phyloP scores from a whole-genome alignment of 2,113 vertebrate species.

The Corythornis cristatus region DNA sequence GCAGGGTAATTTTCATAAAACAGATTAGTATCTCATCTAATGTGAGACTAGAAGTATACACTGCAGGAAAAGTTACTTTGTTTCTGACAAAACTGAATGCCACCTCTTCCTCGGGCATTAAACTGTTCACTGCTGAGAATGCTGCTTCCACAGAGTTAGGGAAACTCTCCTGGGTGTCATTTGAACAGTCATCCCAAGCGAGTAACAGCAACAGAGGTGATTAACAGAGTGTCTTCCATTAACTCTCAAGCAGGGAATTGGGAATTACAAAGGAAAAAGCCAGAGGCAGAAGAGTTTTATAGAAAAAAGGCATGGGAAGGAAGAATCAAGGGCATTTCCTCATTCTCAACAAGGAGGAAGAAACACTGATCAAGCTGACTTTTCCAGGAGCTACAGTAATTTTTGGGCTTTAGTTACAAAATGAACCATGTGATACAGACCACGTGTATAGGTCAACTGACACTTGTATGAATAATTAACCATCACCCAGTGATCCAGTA shows the following conservation, averaged over 20 bases:
- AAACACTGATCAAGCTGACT: neutral
- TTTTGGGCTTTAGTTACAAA: constrained; percentile 22
- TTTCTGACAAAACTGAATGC: neutral
- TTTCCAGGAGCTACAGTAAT: neutral
- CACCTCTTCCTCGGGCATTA: neutral
- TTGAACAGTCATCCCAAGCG: neutral
- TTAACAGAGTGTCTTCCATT: neutral
- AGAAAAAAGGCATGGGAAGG: neutral
- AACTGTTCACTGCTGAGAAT: neutral
- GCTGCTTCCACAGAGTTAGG: neutral
- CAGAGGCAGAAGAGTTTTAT: neutral
- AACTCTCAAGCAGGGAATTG: neutral
- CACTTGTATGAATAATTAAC: constrained; percentile 59
- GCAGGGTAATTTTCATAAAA: neutral
- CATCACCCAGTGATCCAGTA: constrained; percentile 35
- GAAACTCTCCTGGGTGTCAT: neutral
- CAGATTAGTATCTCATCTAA: neutral
- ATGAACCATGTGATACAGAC: constrained; percentile 13
- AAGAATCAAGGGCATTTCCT: neutral
- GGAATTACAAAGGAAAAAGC: neutral
- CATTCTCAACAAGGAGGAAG: neutral
- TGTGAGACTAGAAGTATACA: neutral
- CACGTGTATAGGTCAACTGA: constrained; percentile 17
- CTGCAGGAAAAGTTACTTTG: neutral
- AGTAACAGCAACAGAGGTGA: neutral